phyloP scores from a whole-genome alignment of 2,113 vertebrate genomes.

The Mionectes macconnelli region DNA sequence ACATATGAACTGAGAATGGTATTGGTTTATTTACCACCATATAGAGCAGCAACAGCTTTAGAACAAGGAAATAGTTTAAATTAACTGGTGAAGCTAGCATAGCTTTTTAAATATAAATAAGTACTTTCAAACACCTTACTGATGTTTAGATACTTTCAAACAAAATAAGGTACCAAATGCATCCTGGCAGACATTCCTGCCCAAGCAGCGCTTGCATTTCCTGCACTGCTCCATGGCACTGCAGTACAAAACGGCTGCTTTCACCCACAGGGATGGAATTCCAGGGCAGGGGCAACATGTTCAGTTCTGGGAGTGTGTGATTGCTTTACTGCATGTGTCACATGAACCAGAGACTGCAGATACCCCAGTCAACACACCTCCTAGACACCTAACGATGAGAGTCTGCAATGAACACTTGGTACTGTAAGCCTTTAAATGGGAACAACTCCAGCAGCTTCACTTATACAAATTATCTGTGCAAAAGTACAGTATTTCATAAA shows the following conservation, averaged over 20 bases:
- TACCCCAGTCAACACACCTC: constrained; percentile 1
- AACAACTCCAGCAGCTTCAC: constrained; percentile 44
- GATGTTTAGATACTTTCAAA: neutral
- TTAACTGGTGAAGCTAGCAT: neutral
- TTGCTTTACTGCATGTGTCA: constrained; percentile 10
- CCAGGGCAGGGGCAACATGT: constrained; percentile 20
- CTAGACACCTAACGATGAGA: constrained; percentile 24
- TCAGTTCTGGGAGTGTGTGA: neutral
- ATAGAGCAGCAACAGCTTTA: neutral
- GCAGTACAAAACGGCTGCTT: neutral
- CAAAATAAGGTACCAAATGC: constrained; percentile 16
- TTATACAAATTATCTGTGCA: constrained; percentile 46
- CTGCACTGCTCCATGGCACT: neutral
- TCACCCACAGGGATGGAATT: constrained; percentile 5
- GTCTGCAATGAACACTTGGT: neutral
- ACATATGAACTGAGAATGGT: constrained; percentile 39
- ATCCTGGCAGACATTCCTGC: neutral
- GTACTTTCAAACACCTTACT: constrained; percentile 6
- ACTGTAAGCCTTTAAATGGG: constrained; percentile 30
- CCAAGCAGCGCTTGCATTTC: neutral
- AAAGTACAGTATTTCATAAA: constrained; percentile 49
- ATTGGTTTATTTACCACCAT: neutral
- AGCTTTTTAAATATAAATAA: neutral
- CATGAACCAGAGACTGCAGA: neutral
- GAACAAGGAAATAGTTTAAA: neutral